phyloP scores from a whole-genome alignment of 2,113 vertebrate species.

The Echinops telfairi region DNA sequence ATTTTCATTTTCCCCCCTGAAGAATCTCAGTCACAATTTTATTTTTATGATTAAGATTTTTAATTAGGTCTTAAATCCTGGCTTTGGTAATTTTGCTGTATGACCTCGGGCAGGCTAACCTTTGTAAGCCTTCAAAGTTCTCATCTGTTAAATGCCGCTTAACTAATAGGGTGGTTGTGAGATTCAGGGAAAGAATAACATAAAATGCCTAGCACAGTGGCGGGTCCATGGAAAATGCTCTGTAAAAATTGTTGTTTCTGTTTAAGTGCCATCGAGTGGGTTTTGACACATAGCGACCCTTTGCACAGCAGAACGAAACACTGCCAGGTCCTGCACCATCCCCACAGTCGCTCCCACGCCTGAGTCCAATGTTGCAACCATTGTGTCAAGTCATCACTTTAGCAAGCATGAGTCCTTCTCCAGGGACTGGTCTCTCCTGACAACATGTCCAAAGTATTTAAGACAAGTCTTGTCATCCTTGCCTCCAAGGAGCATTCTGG shows the following conservation, averaged over 20 bases:
- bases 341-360: too few relatives aligned
- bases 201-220: background rate
- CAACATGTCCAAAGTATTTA: too few relatives aligned
- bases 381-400: too few relatives aligned
- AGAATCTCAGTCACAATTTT: constrained; percentile 26
- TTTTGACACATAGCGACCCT: too few relatives aligned
- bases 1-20: background rate
- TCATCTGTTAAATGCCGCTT: constrained; percentile 2
- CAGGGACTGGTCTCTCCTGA: too few relatives aligned
- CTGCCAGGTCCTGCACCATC: too few relatives aligned
- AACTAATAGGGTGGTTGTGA: background rate
- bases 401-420: too few relatives aligned
- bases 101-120: background rate
- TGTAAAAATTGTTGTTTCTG: background rate
- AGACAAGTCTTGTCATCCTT: too few relatives aligned
- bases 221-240: background rate
- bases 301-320: too few relatives aligned
- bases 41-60: constrained; percentile 52
- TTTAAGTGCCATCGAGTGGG: too few relatives aligned
- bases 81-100: background rate
- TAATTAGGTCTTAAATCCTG: constrained; percentile 44
- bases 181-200: background rate
- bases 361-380: too few relatives aligned
- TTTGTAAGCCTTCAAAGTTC: background rate
- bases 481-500: too few relatives aligned